Base-by-base conservation (phyloP, 2,113 vertebrate genomes). In the Forbesichthys agassizii region DNA sequence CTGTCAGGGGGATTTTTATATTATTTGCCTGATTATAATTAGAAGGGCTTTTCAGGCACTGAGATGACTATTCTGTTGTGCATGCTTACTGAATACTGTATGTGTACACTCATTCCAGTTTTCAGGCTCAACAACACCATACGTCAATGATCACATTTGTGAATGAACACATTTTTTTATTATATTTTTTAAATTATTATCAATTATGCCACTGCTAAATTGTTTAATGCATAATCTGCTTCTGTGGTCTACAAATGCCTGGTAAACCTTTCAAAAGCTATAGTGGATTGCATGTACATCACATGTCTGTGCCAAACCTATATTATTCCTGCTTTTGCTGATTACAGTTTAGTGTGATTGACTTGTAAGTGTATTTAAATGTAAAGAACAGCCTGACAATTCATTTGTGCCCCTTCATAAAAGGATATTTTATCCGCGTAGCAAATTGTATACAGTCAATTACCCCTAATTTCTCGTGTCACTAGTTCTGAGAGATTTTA, bases 41-140 rank as follows among this genome's bases (percentile, higher is more conserved):
- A 79, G 61, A 51, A 51, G 11, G 13, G 68, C 12, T 53, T 54
- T 36, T 42, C 42, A 73, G 53, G 57, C 68, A 48, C 68, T 20
- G 42, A 65, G 71, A 65, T 75, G 14, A 67, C 48, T 53, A 27
- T 47, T 48, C 71, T 82, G 64, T 83, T 69, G 86, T 90, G 88
- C 90, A 91, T 90, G 86, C 82, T 88, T 87, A 86, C 85, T 87
- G 87, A 89, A 79, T n/a, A 57, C 72, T 81, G 61, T 80, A 75
- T 65, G 67, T 88, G 80, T 81, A 84, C 84, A 75, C 86, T 78
- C 78, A 69, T 86, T 86, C 88, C 73, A 79, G 64, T 66, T 79
- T 52, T 64, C 67, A 55, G 66, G 71, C 82, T 79, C 48, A 64
- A 57, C 77, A 83, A 85, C 58, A 42, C 74, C 49, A 72, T 71